Conservation (phyloP, 2,888 invertebrate species). For the Trichopoda pennipes region DNA sequence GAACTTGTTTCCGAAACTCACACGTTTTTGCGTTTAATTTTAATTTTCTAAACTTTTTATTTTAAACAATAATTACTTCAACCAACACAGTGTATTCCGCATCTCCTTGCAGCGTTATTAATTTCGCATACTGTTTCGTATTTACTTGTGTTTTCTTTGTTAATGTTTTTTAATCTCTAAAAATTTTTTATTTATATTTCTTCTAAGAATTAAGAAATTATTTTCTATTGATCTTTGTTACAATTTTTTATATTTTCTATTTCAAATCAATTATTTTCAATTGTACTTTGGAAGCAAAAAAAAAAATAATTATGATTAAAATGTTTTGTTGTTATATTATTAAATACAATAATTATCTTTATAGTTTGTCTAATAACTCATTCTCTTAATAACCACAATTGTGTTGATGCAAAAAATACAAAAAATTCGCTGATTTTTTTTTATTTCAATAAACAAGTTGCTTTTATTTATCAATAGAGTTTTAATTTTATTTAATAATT, state of each 20-base stretch:
- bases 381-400: not conserved
- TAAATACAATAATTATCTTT: slow-evolving; percentile 3
- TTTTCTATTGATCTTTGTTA: not conserved
- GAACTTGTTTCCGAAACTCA: too few relatives aligned
- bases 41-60: too few relatives aligned
- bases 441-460: too few relatives aligned
- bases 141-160: not conserved
- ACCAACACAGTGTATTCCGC: too few relatives aligned
- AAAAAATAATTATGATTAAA: slow-evolving; percentile 13
- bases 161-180: not conserved
- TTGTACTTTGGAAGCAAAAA: not conserved
- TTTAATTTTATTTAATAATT: too few relatives aligned
- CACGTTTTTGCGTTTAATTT: too few relatives aligned
- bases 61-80: too few relatives aligned
- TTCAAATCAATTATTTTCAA: not conserved
- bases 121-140: not conserved
- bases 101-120: not conserved
- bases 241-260: not conserved
- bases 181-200: not conserved
- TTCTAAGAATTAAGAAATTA: not conserved
- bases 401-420: not conserved
- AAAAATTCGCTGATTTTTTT: not conserved
- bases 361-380: slow-evolving; percentile 1
- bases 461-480: too few relatives aligned
- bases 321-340: not conserved